Evolutionary conservation across 2,113 vertebrate species (phyloP).

Genomic region (Cryptotis parvus): DNA sequence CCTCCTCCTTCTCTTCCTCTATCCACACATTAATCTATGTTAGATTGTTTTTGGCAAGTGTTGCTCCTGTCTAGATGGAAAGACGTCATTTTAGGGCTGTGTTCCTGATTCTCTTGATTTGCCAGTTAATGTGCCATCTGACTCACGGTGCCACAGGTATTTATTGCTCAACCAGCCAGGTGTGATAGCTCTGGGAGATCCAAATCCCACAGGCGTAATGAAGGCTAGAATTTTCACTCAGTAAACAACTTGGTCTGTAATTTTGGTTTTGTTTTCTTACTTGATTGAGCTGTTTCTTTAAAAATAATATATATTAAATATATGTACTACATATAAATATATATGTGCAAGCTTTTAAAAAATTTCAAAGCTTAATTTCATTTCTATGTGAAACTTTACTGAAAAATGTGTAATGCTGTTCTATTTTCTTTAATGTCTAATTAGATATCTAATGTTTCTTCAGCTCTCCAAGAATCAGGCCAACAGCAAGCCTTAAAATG

Average conservation of each 20-base stretch:
- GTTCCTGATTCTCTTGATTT: conserved; percentile 26
- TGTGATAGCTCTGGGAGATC: conserved; percentile 40
- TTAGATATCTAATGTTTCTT: not conserved
- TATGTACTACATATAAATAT: not conserved
- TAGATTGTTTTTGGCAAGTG: conserved; percentile 2
- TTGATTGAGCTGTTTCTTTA: conserved; percentile 30
- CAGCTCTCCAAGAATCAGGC: not conserved
- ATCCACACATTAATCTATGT: not conserved
- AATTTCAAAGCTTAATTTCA: not conserved
- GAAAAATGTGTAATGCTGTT: not conserved
- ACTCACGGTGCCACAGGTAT: conserved; percentile 49
- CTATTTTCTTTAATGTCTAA: conserved; percentile 36
- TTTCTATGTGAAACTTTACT: not conserved
- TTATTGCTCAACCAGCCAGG: conserved; percentile 73
- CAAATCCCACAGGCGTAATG: conserved; percentile 32
- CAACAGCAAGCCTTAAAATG: not conserved
- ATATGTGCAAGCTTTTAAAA: not conserved
- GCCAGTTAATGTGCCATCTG: conserved; percentile 37
- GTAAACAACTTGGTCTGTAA: conserved; percentile 63
- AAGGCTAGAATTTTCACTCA: conserved; percentile 49
- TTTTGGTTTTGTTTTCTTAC: conserved; percentile 60
- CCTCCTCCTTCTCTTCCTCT: not conserved
- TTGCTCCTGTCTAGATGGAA: conserved; percentile 20
- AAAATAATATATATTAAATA: conserved; percentile 31
- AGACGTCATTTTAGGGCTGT: conserved; percentile 27